Percentiles rank a stretch among this genome's conserved stretches.
Evolutionary conservation across 2,113 vertebrate genomes (phyloP).

Genomic region (Pelmatolapia mariae): DNA sequence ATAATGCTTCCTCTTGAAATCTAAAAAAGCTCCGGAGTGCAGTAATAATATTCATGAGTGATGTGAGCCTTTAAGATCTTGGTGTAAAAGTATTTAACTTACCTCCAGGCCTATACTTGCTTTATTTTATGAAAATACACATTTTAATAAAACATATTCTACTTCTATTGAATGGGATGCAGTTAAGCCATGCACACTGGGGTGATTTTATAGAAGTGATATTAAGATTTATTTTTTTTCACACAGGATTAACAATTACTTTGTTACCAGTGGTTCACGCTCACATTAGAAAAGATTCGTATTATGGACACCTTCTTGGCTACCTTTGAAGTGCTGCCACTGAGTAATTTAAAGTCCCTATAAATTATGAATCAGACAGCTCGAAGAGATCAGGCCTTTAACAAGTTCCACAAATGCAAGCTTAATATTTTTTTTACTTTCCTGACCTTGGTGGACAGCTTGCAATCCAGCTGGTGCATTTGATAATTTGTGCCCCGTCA

Average conservation of each 20-base stretch:
- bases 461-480: conserved; percentile 2
- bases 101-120: background rate
- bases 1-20: conserved; percentile 52
- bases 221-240: background rate
- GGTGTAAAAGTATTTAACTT: background rate
- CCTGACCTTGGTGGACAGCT: conserved; percentile 33
- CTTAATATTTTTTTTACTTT: background rate
- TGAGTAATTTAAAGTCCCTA: conserved; percentile 14
- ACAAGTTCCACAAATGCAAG: conserved; percentile 23
- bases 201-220: background rate
- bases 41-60: conserved; percentile 23
- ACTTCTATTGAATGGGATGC: background rate
- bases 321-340: conserved; percentile 27
- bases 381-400: conserved; percentile 8
- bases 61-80: background rate
- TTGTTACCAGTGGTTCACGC: background rate
- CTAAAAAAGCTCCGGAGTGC: background rate
- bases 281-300: background rate
- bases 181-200: background rate
- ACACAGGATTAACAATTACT: background rate
- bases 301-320: conserved; percentile 2
- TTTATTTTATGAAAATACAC: background rate
- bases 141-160: background rate
- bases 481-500: conserved; percentile 27
- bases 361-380: conserved; percentile 45